Evolutionary conservation across 2,888 invertebrate species (phyloP).

Genomic region (Drepanosiphum platanoidis): DNA sequence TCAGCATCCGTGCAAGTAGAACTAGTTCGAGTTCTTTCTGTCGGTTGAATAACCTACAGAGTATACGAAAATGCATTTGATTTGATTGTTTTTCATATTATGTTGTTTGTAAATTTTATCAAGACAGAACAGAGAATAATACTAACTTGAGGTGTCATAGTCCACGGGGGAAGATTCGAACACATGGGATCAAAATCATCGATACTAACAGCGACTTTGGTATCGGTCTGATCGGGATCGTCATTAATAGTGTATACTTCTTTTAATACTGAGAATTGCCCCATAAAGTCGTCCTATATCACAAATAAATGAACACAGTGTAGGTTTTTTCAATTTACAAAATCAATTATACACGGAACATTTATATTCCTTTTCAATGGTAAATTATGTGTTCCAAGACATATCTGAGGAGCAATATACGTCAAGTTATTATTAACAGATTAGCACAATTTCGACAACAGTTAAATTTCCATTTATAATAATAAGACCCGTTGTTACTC

Average conservation of each 20-base stretch:
- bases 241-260: slow-evolving; percentile 57
- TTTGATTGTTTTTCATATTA: not conserved
- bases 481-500: too few species aligned
- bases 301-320: not conserved
- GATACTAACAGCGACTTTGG: slow-evolving; percentile 34
- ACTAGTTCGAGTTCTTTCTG: slow-evolving; percentile 55
- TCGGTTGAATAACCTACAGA: slow-evolving; percentile 37
- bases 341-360: too few species aligned
- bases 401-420: too few species aligned
- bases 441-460: too few species aligned
- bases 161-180: slow-evolving; percentile 31
- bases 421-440: too few species aligned
- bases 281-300: slow-evolving; percentile 61
- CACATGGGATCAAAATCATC: slow-evolving; percentile 45
- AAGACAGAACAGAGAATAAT: not conserved
- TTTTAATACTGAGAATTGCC: slow-evolving; percentile 52
- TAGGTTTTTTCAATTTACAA: too few species aligned
- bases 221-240: slow-evolving; percentile 25
- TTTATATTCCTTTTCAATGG: too few species aligned
- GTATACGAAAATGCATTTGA: not conserved
- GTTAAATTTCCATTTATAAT: too few species aligned
- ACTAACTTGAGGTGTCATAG: slow-evolving; percentile 48
- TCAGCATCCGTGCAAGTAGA: slow-evolving; percentile 58
- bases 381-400: too few species aligned
- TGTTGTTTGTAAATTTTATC: not conserved